Evolutionary conservation across 1,140 invertebrate species (phyloP).

Genomic region (Meloidogyne chitwoodi): DNA sequence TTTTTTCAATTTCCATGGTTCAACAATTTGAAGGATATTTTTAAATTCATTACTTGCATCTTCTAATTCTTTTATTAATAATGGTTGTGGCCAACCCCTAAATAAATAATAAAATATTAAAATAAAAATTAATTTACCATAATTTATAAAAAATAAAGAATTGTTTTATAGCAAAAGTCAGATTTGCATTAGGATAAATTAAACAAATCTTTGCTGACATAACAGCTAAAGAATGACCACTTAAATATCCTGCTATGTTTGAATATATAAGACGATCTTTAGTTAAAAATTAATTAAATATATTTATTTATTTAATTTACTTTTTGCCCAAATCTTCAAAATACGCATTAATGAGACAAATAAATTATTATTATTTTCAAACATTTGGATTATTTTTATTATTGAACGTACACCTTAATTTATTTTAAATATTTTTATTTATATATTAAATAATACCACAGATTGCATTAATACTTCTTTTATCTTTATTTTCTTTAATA

Average conservation of each 20-base stretch:
- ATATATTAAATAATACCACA: neutral
- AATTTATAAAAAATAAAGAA: conserved; percentile 3
- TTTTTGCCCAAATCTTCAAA: conserved; percentile 6
- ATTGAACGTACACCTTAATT: neutral
- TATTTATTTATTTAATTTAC: neutral
- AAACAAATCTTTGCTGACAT: conserved; percentile 8
- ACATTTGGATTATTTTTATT: neutral
- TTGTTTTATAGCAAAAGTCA: conserved; percentile 1
- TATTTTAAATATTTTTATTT: no score
- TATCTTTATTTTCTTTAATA: neutral
- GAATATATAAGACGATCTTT: conserved; percentile 4
- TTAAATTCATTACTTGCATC: neutral
- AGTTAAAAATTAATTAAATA: neutral
- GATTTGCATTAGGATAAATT: neutral
- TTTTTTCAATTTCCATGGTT: neutral
- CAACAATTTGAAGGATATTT: neutral
- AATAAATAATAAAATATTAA: neutral
- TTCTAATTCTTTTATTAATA: neutral
- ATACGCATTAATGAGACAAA: neutral
- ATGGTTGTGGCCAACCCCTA: neutral
- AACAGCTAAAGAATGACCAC: neutral
- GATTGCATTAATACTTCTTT: neutral
- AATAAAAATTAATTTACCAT: neutral
- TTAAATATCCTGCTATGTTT: conserved; percentile 7
- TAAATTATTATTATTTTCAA: neutral